Evolutionary conservation across 2,888 invertebrate genomes (phyloP), one percentile per base, ranked within the genome.

Genomic region (Nephrotoma flavescens): DNA sequence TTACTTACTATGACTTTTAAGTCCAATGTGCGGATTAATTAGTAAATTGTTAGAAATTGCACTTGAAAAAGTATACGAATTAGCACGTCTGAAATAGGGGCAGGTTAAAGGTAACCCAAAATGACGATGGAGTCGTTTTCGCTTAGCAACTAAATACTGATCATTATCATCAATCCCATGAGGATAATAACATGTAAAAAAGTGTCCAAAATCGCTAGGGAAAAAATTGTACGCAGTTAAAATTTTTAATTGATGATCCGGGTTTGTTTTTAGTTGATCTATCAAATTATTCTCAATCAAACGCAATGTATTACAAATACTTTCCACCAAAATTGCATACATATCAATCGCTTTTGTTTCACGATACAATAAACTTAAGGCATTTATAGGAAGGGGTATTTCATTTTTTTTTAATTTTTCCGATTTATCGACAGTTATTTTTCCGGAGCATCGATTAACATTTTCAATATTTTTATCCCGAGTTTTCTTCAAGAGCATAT

Each of bases 81-180:
- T 97, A 2, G 94, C 94, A 89, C 94, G 93, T 87, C 96, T 94
- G 90, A 98, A 97, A 87, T 94, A 92, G 0, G 98, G 98, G 88
- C 93, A 93, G 87, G 93, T 94, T 86, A 93, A 90, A 0, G 95
- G 94, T 88, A 98, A 91, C 57, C 94, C 94, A 88, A 97, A 93
- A 88, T 94, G 93, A 88, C 94, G 92, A 90, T 98, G 98, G 6
- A 97, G 92, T 86, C 92, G 91, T 89, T 94, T 93, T 85, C 97
- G 93, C 86, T 91, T 90, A 31, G 91, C 7, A 52, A 52, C 47
- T 11, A 86, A 45, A 42, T 95, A 93, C 90, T 95, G 93, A 88
- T 94, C 93, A 88, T 95, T 94, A 89, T 96, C 96, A 4, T 94
- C 92, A 86, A 94, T 92, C 87, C 93, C 93, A 89, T 93, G 93